These are phyloP conservation scores for Meganola albula DNA, from an alignment of 2,888 invertebrate species.

Conservation along the genomic window DNA sequence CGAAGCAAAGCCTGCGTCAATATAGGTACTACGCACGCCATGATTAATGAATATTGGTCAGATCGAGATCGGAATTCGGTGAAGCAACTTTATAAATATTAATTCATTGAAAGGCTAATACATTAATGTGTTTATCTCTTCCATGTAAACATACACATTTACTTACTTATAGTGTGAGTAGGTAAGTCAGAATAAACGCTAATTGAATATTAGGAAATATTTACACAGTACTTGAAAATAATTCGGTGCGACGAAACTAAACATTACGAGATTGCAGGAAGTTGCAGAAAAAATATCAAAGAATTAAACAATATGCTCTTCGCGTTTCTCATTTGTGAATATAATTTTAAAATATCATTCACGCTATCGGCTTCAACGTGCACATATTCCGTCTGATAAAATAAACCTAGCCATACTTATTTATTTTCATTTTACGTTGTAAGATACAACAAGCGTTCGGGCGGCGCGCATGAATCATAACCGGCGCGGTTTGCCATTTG, in stretches of 20 bases:
- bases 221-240: slow-evolving; percentile 24
- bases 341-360: slow-evolving; percentile 18
- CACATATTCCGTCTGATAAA: slow-evolving; percentile 31
- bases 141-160: slow-evolving; percentile 23
- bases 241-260: slow-evolving; percentile 23
- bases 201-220: slow-evolving; percentile 24
- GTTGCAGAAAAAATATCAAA: slow-evolving; percentile 12
- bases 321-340: slow-evolving; percentile 11
- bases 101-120: slow-evolving; percentile 23
- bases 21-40: slow-evolving; percentile 12
- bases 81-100: slow-evolving; percentile 26
- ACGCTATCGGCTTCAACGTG: slow-evolving; percentile 15
- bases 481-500: slow-evolving; percentile 51
- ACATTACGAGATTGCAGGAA: slow-evolving; percentile 17
- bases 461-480: slow-evolving; percentile 53
- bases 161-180: slow-evolving; percentile 10
- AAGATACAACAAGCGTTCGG: slow-evolving; percentile 39
- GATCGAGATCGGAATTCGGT: slow-evolving; percentile 18
- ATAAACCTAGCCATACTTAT: slow-evolving; percentile 37
- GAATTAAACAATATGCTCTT: slow-evolving; percentile 12
- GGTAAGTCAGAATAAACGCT: slow-evolving; percentile 14
- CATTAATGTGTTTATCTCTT: slow-evolving; percentile 25
- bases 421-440: slow-evolving; percentile 41
- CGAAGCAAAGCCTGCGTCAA: too few species aligned
- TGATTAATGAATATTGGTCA: slow-evolving; percentile 22